Conservation (phyloP, 2,888 invertebrate species). For the Sclerodermus sp. region DNA sequence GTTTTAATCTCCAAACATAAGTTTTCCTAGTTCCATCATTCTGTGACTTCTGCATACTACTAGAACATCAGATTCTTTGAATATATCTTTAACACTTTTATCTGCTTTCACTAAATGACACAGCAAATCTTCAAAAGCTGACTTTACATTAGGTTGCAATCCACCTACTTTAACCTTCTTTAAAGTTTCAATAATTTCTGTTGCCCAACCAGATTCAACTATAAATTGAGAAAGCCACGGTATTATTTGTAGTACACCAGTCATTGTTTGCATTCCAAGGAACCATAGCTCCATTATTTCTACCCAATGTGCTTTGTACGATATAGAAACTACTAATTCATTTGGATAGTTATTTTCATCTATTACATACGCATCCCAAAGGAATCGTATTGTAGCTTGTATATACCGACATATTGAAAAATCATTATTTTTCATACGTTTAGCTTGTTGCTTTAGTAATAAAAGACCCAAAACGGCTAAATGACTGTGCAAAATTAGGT, state of each 20-base stretch:
- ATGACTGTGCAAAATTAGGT: conserved; percentile 83
- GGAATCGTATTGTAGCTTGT: conserved; percentile 83
- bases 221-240: conserved; percentile 91
- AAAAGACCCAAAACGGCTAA: conserved; percentile 80
- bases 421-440: conserved; percentile 82
- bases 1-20: conserved; percentile 84
- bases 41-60: conserved; percentile 84
- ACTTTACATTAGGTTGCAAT: conserved; percentile 80
- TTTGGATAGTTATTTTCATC: conserved; percentile 85
- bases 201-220: conserved; percentile 92
- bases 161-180: conserved; percentile 82
- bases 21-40: conserved; percentile 87
- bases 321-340: conserved; percentile 79
- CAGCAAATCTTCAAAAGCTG: conserved; percentile 87
- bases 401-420: conserved; percentile 88
- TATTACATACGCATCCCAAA: conserved; percentile 90
- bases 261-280: conserved; percentile 90
- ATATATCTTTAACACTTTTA: conserved; percentile 70
- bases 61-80: conserved; percentile 81
- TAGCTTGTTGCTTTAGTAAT: conserved; percentile 80
- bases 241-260: conserved; percentile 75
- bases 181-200: conserved; percentile 81
- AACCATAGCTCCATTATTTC: conserved; percentile 92
- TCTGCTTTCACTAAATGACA: conserved; percentile 83
- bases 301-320: conserved; percentile 86